Evolutionary conservation across 1,140 invertebrate species (phyloP).

Genomic region (Drosophila ambigua): DNA sequence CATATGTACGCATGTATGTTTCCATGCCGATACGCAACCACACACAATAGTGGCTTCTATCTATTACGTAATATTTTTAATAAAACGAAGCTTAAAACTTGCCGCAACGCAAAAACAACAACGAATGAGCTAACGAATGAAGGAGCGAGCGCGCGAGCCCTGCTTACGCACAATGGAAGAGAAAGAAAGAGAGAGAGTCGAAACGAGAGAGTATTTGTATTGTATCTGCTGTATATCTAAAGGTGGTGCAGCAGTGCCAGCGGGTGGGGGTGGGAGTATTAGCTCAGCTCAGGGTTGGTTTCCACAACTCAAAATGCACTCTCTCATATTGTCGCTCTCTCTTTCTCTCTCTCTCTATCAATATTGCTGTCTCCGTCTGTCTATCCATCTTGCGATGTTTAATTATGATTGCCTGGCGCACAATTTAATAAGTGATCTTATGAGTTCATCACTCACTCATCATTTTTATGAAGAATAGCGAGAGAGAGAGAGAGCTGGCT

Average conservation of each 20-base stretch:
- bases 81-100: slow-evolving; percentile 79
- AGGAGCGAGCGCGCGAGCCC: slow-evolving; percentile 32
- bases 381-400: slow-evolving; percentile 9
- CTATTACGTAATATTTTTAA: slow-evolving; percentile 81
- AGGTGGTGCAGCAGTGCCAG: slow-evolving; percentile 5
- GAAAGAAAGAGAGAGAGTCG: slow-evolving; percentile 35
- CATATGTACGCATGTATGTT: neutral
- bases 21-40: slow-evolving; percentile 1
- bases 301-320: slow-evolving; percentile 21
- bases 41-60: slow-evolving; percentile 57
- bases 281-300: slow-evolving; percentile 18
- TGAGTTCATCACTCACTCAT: slow-evolving; percentile 43
- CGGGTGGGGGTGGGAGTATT: neutral
- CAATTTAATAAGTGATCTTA: slow-evolving; percentile 37
- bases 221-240: slow-evolving; percentile 10
- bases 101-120: slow-evolving; percentile 2
- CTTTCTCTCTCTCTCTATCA: neutral
- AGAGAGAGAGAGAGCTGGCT: slow-evolving; percentile 29
- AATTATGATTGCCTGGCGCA: slow-evolving; percentile 39
- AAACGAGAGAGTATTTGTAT: slow-evolving; percentile 36
- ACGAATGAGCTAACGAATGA: slow-evolving; percentile 23
- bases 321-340: slow-evolving; percentile 10
- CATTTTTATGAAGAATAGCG: slow-evolving; percentile 5
- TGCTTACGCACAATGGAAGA: slow-evolving; percentile 36
- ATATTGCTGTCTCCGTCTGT: slow-evolving; percentile 5